Evolutionary conservation across 2,797 vertebrate species (phyloP).

Genomic region (Scolopax rusticola): DNA sequence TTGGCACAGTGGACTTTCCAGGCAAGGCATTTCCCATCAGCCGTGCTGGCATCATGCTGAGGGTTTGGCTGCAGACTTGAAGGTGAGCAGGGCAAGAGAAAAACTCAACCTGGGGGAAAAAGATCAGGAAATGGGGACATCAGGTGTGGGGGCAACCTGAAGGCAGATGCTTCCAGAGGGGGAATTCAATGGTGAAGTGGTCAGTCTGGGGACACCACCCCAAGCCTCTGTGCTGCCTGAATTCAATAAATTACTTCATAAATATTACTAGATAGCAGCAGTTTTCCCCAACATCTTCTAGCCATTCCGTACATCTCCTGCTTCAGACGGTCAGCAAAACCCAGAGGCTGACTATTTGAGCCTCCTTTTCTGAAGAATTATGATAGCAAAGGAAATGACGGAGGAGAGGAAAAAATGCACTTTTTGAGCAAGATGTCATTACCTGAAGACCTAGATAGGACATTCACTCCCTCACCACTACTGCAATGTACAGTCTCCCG

Average conservation of each 20-base stretch:
- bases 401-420: background rate
- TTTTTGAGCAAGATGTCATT: background rate
- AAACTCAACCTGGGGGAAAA: background rate
- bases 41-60: accelerated
- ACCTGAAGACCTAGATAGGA: background rate
- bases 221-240: background rate
- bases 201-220: background rate
- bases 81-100: background rate
- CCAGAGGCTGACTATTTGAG: background rate
- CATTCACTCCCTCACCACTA: background rate
- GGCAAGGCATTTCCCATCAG: accelerated
- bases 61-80: background rate
- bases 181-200: background rate
- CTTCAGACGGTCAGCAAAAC: background rate
- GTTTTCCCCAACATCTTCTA: background rate
- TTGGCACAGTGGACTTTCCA: background rate
- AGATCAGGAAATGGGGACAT: background rate
- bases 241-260: background rate
- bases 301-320: background rate
- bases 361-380: background rate
- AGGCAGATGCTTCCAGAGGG: background rate
- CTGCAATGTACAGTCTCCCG: background rate
- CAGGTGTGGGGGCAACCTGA: background rate
- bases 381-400: accelerated
- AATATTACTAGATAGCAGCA: background rate